These are phyloP conservation scores for Coecobrya sp. DNA, from an alignment of 2,888 invertebrate genomes.

Conservation along the genomic window DNA sequence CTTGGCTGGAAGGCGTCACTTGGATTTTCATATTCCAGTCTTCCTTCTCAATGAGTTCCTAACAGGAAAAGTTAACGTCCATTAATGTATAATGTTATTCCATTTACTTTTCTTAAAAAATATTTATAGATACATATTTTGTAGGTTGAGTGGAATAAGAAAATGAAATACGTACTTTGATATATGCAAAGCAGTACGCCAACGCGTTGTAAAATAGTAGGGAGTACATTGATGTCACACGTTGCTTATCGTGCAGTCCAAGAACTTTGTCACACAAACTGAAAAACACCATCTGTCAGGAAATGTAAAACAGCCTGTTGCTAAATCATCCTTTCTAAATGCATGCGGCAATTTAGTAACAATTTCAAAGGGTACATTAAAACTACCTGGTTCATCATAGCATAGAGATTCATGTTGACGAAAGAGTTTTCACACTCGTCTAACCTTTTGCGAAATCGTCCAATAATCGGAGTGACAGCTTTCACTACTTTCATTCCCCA, in stretches of 20 bases:
- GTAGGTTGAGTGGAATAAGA: no score
- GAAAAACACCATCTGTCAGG: slow-evolving; percentile 91
- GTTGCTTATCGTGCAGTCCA: slow-evolving; percentile 89
- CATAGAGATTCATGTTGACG: slow-evolving; percentile 92
- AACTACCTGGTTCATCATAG: slow-evolving; percentile 91
- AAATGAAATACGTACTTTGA: slow-evolving; percentile 91
- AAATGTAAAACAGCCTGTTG: neutral
- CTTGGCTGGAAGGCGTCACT: slow-evolving; percentile 91
- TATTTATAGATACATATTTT: no score
- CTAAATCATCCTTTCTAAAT: slow-evolving; percentile 70
- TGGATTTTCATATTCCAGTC: slow-evolving; percentile 94
- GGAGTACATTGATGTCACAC: slow-evolving; percentile 92
- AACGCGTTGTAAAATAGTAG: slow-evolving; percentile 94
- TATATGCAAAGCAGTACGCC: slow-evolving; percentile 93
- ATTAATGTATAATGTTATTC: neutral
- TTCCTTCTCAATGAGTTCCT: slow-evolving; percentile 90
- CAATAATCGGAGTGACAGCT: slow-evolving; percentile 85
- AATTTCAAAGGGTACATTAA: neutral
- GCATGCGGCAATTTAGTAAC: no score
- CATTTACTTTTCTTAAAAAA: no score
- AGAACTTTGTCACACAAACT: slow-evolving; percentile 92
- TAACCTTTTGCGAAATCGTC: slow-evolving; percentile 89
- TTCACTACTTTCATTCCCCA: slow-evolving; percentile 71
- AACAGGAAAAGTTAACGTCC: no score
- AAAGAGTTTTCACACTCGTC: slow-evolving; percentile 91